Percentiles rank a stretch among this genome's conserved stretches.
phyloP scores from a whole-genome alignment of 2,888 invertebrate species.

The Agapostemon virescens region DNA sequence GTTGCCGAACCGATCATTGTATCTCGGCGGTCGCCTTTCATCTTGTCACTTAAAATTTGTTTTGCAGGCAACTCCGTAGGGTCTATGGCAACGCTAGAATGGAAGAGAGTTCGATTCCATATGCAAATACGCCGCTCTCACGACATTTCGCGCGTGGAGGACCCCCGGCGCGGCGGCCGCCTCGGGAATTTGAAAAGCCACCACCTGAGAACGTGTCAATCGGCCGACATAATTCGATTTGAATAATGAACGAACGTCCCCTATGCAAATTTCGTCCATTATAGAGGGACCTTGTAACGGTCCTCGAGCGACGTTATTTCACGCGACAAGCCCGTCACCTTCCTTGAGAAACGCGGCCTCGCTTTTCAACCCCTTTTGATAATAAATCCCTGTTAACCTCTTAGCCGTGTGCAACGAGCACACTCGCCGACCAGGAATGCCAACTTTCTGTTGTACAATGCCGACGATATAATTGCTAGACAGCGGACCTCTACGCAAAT shows the following conservation, averaged over 20 bases:
- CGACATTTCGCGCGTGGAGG: slow-evolving; percentile 62
- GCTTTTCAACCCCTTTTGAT: neutral
- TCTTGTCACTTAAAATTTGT: slow-evolving; percentile 46
- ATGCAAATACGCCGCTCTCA: slow-evolving; percentile 73
- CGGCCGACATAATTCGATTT: slow-evolving; percentile 77
- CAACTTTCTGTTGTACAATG: neutral
- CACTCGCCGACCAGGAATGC: neutral
- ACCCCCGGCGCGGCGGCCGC: slow-evolving; percentile 62
- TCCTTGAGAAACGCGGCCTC: slow-evolving; percentile 1
- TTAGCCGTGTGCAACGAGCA: neutral
- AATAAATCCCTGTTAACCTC: slow-evolving; percentile 9
- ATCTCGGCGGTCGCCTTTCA: slow-evolving; percentile 19
- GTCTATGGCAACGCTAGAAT: slow-evolving; percentile 52
- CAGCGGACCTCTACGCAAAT: neutral
- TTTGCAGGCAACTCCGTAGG: slow-evolving; percentile 30
- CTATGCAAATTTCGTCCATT: slow-evolving; percentile 78
- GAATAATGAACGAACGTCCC: slow-evolving; percentile 75
- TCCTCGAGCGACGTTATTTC: slow-evolving; percentile 59
- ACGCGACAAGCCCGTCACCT: slow-evolving; percentile 35
- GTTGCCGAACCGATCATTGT: slow-evolving; percentile 8
- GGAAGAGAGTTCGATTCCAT: slow-evolving; percentile 68
- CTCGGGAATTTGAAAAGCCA: slow-evolving; percentile 72
- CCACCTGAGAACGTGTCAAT: slow-evolving; percentile 75
- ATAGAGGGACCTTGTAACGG: slow-evolving; percentile 69
- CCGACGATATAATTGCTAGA: neutral